Evolutionary conservation across 2,888 invertebrate genomes (phyloP).

Genomic region (Stomorhina lunata): DNA sequence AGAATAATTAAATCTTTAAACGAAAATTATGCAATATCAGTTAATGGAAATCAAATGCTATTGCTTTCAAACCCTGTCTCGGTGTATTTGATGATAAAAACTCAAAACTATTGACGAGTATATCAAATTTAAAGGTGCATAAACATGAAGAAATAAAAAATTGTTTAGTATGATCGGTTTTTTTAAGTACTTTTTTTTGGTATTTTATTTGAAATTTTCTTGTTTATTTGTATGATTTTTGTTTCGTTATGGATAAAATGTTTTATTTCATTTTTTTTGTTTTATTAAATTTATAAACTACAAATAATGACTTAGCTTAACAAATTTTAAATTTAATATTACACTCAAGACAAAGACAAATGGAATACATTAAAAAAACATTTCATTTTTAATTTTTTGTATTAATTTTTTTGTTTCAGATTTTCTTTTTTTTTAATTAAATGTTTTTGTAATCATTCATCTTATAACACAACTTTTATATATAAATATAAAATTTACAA

Average conservation of each 20-base stretch:
- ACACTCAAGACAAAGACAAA: conserved; percentile 60
- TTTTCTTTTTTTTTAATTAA: conserved; percentile 18
- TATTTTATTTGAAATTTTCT: conserved; percentile 55
- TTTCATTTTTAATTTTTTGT: background rate
- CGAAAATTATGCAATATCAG: too few species aligned
- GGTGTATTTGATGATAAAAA: background rate
- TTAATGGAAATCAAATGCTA: background rate
- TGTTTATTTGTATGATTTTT: conserved; percentile 23
- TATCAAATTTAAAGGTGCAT: background rate
- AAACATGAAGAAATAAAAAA: conserved; percentile 43
- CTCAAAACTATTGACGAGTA: background rate
- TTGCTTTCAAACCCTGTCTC: background rate
- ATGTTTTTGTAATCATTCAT: conserved; percentile 20
- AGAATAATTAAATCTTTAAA: background rate
- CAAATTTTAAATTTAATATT: conserved; percentile 65
- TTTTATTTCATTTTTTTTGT: too few species aligned
- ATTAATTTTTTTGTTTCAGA: background rate
- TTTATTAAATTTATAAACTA: conserved; percentile 61
- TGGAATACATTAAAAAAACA: conserved; percentile 39
- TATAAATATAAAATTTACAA: conserved; percentile 52
- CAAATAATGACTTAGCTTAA: conserved; percentile 66
- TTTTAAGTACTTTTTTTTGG: conserved; percentile 64
- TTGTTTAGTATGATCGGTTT: conserved; percentile 48
- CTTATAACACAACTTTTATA: conserved; percentile 55
- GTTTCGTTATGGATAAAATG: conserved; percentile 40